Conservation (phyloP, 2,888 invertebrate genomes). For the Sphecodes monilicornis region DNA sequence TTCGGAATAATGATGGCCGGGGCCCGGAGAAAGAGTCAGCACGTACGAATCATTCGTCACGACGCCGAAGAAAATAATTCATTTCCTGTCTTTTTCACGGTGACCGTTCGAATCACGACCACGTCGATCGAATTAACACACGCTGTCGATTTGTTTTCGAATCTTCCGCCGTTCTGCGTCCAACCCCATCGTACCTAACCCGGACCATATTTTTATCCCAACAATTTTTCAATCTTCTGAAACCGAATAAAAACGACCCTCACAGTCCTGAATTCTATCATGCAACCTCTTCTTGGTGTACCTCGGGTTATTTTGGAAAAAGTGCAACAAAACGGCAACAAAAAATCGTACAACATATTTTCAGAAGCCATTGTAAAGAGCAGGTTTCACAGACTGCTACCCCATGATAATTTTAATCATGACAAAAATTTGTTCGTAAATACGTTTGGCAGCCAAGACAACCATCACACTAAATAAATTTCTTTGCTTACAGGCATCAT, state of each 20-base stretch:
- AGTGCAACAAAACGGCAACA: too few relatives aligned
- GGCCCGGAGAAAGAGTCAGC: slow-evolving; percentile 43
- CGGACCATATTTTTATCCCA: background rate
- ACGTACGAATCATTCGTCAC: slow-evolving; percentile 58
- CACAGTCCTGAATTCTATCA: too few relatives aligned
- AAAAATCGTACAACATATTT: too few relatives aligned
- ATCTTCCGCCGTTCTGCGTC: background rate
- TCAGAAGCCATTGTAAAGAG: too few relatives aligned
- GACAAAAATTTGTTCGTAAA: too few relatives aligned
- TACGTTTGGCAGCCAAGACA: too few relatives aligned
- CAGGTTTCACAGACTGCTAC: too few relatives aligned
- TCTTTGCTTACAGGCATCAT: too few relatives aligned
- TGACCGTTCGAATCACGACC: background rate
- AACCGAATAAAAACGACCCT: background rate
- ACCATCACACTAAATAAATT: too few relatives aligned
- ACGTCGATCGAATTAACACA: slow-evolving; percentile 12
- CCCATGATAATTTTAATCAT: too few relatives aligned
- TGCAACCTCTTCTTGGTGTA: too few relatives aligned
- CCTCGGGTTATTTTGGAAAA: too few relatives aligned
- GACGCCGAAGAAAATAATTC: slow-evolving; percentile 57
- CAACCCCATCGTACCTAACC: background rate
- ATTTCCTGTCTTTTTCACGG: slow-evolving; percentile 57
- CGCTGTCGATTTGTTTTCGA: background rate
- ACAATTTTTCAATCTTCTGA: background rate
- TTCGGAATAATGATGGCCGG: slow-evolving; percentile 73